A percentile compares a stretch with the other conserved stretches of the same genome.
Evolutionary conservation across 2,113 vertebrate species (phyloP).

Genomic region (Balaenoptera acutorostrata): DNA sequence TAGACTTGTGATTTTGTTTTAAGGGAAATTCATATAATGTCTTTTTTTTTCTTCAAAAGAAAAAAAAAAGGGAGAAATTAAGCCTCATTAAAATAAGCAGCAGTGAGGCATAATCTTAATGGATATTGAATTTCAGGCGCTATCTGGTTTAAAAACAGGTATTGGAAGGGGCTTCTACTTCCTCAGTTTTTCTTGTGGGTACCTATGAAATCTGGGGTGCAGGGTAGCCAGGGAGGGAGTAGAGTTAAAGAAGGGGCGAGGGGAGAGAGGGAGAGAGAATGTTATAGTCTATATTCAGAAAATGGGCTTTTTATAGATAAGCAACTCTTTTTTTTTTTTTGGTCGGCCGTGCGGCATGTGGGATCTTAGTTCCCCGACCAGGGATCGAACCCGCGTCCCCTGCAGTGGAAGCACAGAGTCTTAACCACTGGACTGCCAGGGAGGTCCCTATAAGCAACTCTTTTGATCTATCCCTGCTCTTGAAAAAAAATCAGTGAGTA

Average conservation of each 20-base stretch:
- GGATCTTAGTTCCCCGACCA: no score
- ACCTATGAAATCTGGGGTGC: neutral
- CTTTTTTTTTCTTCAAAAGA: slow-evolving; percentile 39
- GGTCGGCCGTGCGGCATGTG: no score
- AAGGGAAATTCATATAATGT: slow-evolving; percentile 35
- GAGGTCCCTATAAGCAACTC: neutral
- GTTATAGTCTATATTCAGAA: neutral
- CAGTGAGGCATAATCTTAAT: slow-evolving; percentile 51
- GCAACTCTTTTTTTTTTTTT: neutral
- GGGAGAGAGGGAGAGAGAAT: neutral
- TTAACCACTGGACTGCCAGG: no score
- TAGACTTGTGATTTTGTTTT: neutral
- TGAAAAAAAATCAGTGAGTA: neutral
- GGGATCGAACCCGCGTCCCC: no score
- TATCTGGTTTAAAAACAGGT: neutral
- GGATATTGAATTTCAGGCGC: neutral
- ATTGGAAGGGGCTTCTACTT: neutral
- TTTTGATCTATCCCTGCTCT: neutral
- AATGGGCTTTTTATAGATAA: neutral
- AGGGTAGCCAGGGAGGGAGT: neutral
- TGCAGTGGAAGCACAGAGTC: no score
- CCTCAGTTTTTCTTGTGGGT: neutral
- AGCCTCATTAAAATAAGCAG: neutral
- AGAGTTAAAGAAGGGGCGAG: neutral
- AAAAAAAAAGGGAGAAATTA: slow-evolving; percentile 9